Evolutionary conservation across 2,888 invertebrate species (phyloP), one percentile per base, ranked within the genome.

Genomic region (Metalampra italica): DNA sequence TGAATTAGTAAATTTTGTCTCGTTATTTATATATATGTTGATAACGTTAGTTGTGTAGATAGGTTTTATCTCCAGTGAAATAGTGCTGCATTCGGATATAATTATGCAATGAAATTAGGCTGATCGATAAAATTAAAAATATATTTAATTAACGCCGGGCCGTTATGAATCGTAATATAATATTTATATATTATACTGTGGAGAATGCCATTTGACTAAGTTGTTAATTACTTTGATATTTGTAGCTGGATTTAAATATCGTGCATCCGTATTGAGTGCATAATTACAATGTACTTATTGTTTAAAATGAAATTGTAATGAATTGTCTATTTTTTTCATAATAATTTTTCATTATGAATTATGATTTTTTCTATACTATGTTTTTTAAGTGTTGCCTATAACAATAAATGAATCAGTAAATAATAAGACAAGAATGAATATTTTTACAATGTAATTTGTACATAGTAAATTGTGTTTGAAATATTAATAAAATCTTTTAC

Each of bases 381-480:
- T 83, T 83, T 81, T 82, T 64, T 76, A 78, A 84, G 75, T 81
- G 83, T 83, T 84, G 82, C 84, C 82, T 85, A 78, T 79, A 76
- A 81, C 76, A 83, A 80, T 82, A 81, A 71, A 82, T 79, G 74
- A 86, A 86, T 85, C 86, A 85, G 78, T 85, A 84, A 79, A 74
- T 82, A 81, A 77, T 84, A 85, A 87, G 86, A 85, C 80, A 78
- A 87, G 81, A 86, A 83, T 86, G 78, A 84, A 88, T 89, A 88
- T 89, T 89, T 88, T 88, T 89, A 88, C 89, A 88, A 85, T 83
- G 77, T 87, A 88, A 89, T 86, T 81, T 88, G 89, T 89, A 89
- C 78, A 89, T 89, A 88, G 83, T 72, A 80, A 85, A 86, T 80
- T 83, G 83, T 85, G 88, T 87, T 87, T 84, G 82, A 86, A 81